Conservation (phyloP, 23 tunicate species). For the Clavelina lepadiformis region DNA sequence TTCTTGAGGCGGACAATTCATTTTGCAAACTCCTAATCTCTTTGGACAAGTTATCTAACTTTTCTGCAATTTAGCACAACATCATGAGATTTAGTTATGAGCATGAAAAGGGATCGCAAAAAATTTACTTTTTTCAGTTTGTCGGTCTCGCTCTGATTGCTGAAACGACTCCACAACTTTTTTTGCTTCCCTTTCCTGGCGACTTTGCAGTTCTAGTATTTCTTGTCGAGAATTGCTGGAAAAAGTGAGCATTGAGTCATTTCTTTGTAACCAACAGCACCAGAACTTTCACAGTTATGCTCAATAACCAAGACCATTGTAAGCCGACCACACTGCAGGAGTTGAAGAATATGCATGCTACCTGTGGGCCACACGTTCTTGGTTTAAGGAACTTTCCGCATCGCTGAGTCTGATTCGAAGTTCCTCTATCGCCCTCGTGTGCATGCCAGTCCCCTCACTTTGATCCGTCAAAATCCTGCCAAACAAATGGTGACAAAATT, state of each 20-base stretch:
- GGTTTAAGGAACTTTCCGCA: constrained; percentile 38
- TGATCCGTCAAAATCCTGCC: constrained; percentile 48
- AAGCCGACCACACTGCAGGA: background rate
- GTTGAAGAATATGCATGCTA: background rate
- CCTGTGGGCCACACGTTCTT: constrained; percentile 45
- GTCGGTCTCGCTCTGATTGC: constrained; percentile 59
- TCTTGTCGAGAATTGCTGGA: constrained; percentile 40
- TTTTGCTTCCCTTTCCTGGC: constrained; percentile 50
- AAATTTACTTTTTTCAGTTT: constrained; percentile 62
- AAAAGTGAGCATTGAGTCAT: background rate
- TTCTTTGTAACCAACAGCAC: background rate
- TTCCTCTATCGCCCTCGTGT: constrained; percentile 73
- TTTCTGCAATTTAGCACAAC: constrained; percentile 20
- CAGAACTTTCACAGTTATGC: background rate
- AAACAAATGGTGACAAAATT: background rate
- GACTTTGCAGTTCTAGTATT: constrained; percentile 26
- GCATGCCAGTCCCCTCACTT: constrained; percentile 86
- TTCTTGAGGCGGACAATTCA: constrained; percentile 39
- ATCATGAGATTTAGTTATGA: background rate
- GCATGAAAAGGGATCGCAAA: background rate
- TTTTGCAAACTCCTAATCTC: constrained; percentile 38
- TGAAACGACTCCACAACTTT: constrained; percentile 63
- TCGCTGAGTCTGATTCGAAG: constrained; percentile 58
- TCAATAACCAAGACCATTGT: background rate
- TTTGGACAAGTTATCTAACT: constrained; percentile 35